Conservation (phyloP, 1,140 invertebrate species). For the Macrobrachium rosenbergii region DNA sequence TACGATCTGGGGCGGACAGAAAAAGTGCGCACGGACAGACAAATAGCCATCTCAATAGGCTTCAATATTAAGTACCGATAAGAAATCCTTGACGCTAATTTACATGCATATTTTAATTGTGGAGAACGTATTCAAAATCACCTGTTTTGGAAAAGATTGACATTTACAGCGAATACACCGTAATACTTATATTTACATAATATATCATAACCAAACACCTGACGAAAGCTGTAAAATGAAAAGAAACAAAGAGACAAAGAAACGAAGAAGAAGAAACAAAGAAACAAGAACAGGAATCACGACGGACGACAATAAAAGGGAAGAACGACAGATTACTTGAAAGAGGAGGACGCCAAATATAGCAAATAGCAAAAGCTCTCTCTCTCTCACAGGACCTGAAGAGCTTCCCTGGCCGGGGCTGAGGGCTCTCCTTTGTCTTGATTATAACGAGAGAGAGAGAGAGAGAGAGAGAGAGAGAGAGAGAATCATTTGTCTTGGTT, state of each 20-base stretch:
- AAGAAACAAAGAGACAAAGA: neutral
- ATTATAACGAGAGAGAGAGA: neutral
- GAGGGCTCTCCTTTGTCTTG: neutral
- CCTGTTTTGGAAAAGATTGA: too few relatives aligned
- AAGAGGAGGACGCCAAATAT: neutral
- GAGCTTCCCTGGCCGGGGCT: neutral
- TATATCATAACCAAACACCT: neutral
- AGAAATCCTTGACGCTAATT: too few relatives aligned
- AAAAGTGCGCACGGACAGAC: too few relatives aligned
- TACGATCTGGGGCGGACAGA: too few relatives aligned
- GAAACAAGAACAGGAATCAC: neutral
- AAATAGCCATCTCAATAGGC: too few relatives aligned
- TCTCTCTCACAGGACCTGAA: neutral
- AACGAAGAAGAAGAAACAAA: neutral
- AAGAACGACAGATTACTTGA: too few relatives aligned
- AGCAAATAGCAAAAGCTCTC: neutral
- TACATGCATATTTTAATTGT: too few relatives aligned
- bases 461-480: conserved; percentile 29
- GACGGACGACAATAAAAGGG: neutral
- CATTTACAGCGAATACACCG: too few relatives aligned
- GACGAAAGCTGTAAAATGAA: neutral
- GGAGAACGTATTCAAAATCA: too few relatives aligned
- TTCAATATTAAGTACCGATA: too few relatives aligned
- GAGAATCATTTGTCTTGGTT: neutral
- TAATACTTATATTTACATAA: too few relatives aligned